Evolutionary conservation across 2,888 invertebrate species (phyloP), one percentile per base, ranked within the genome.

Genomic region (Drosophila flavopinicola): DNA sequence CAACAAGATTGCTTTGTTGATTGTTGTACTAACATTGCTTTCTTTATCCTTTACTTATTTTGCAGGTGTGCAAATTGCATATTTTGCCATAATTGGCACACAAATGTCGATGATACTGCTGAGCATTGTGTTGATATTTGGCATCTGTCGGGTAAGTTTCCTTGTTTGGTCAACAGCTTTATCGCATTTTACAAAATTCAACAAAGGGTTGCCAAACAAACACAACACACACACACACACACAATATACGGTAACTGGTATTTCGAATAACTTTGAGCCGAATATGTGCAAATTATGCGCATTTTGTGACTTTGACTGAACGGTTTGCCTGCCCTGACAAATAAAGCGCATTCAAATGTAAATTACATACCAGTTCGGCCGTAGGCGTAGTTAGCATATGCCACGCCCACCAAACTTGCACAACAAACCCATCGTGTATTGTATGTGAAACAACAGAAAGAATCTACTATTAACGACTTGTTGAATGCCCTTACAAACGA

Each of bases 51-150:
- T 91, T 47, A 32, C 24, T 32, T 59, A 10, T 65, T 41, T 94
- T 94, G 42, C 94, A 95, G 95, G 95, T 92, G 95, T 95, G 87
- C 95, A 95, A 93, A 95, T 95, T 91, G 95, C 95, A 75, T 95
- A 95, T 91, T 93, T 94, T 83, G 95, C 95, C 83, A 95, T 95
- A 83, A 95, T 95, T 90, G 95, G 95, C 88, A 95, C 95, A 42
- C 95, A 95, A 91, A 93, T 95, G 92, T 95, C 95, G 86, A 95
- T 95, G 94, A 94, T 95, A 71, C 91, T 94, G 59, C 92, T 95
- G 56, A 95, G 95, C 89, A 93, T 95, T 91, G 92, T 94, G 80
- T 92, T 95, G 59, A 93, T 95, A 85, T 93, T 94, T 90, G 95
- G 95, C 72, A 94, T 95, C 90, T 93, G 94, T 92, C 95, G 94